Base-by-base conservation (phyloP, 2,888 invertebrate genomes). In the Agrotis clavis region DNA sequence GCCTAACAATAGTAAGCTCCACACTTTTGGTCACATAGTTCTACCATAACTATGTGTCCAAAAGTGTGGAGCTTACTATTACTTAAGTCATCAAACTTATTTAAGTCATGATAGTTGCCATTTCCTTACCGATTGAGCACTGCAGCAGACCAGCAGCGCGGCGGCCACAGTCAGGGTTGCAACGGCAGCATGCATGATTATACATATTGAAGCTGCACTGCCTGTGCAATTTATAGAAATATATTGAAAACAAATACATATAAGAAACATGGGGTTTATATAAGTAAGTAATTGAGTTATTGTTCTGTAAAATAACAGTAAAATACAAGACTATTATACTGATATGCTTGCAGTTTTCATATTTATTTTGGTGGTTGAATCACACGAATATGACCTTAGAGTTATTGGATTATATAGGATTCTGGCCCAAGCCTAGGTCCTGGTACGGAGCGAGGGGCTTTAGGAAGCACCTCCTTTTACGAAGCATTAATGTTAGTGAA, bases 131-230 rank as follows among this genome's bases (percentile, higher is more conserved):
- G 92, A 88, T 64, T 93, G 92, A 53, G 94, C 95, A 70, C 79
- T 93, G 88, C 94, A 95, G 88, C 91, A 91, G 61, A 93, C 92
- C 6, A 95, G 86, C 65, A 95, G 74, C 2, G 93, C 91, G 69
- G 93, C 93, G 62, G 90, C 90, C 82, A 93, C 87, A 61, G 89
- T 90, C 85, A 94, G 79, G 74, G 87, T 90, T 87, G 93, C 92
- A 74, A 90, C 84, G 73, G 87, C 74, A 73, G 90, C 90, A 78
- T 92, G 90, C 91, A 94, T 92, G 90, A 87, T 93, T 87, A 77
- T 25, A 51, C 21, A 11, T 77, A 80, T 5, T 90, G 91, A 67
- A 67, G 21, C 67, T 74, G 16, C 9, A 41, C 11, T 13, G 16
- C 56, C 2, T 41, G 30, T 11, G 18, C 13, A 25, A 48, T 53